Evolutionary conservation across 2,888 invertebrate genomes (phyloP), one percentile per base, ranked within the genome.

Genomic region (Byasa hedistus): DNA sequence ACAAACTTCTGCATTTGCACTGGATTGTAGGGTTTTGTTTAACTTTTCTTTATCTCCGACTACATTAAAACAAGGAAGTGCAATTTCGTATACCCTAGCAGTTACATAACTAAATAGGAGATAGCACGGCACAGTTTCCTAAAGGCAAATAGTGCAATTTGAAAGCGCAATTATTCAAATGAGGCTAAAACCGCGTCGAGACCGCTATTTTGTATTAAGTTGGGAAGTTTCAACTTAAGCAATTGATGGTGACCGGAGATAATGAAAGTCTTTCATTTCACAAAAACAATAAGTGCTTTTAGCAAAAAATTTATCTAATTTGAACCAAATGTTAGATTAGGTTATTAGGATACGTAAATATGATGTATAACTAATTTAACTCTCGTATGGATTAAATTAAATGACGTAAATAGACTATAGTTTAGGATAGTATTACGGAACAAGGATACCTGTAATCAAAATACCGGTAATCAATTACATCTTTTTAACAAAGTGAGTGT

Each of bases 131-230:
- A 59, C 63, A 63, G 67, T 67, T 67, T 63, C 67, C 59, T 60
- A 56, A 67, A 67, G 60, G 59, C 67, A 67, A 67, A 67, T 67
- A 67, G 59, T 64, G 67, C 67, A 67, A 67, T 67, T 67, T 67
- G 67, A 64, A 64, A 63, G 63, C 62, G 67, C 63, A 67, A 67
- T 67, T 64, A 67, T 67, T 67, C 67, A 67, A 67, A 67, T 67
- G 67, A 64, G 67, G 63, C 59, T 63, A 67, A 63, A 66, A 62
- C 66, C 66, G 48, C 66, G 57, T 57, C 21, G 58, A 58, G 62
- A 66, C 66, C 62, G 62, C 66, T 62, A 58, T 62, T 62, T 66
- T 62, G 66, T 58, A 59, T 66, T 62, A 66, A 66, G 62, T 66
- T 66, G 58, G 52, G 44, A 62, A 66, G 58, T 66, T 66, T 52